Conservation (phyloP, 2,797 vertebrate species). For the Dermochelys coriacea region DNA sequence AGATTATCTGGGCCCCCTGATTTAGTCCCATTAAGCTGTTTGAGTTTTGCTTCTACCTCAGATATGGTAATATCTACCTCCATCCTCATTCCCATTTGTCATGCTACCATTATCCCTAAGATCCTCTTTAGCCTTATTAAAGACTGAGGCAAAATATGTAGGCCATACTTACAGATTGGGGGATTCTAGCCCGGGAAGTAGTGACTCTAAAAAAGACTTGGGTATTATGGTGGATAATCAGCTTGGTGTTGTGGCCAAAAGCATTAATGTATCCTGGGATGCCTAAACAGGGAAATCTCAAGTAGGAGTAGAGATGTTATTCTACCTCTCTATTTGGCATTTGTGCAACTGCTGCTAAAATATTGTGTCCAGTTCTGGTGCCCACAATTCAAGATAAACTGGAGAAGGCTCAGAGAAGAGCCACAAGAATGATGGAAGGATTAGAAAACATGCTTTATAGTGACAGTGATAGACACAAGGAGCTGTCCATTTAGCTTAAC, state of each 20-base stretch:
- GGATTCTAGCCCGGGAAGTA: background rate
- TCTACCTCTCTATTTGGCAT: too few relatives aligned
- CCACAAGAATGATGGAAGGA: background rate
- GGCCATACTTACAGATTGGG: background rate
- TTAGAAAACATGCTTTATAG: background rate
- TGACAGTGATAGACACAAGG: background rate
- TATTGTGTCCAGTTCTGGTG: background rate
- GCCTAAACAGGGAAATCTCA: too few relatives aligned
- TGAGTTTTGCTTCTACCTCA: too few relatives aligned
- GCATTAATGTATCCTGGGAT: background rate
- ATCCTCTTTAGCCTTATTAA: too few relatives aligned
- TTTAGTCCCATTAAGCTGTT: too few relatives aligned
- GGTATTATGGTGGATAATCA: background rate
- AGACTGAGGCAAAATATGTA: too few relatives aligned
- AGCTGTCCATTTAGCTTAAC: background rate
- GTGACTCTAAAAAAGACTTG: background rate
- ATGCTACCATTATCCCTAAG: too few relatives aligned
- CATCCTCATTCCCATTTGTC: too few relatives aligned
- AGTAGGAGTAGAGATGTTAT: too few relatives aligned
- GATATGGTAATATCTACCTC: too few relatives aligned
- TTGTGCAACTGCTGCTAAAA: too few relatives aligned
- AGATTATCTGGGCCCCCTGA: too few relatives aligned
- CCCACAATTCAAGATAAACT: background rate
- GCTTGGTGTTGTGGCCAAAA: background rate
- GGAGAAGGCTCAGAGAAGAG: background rate